A percentile compares a stretch with the other conserved stretches of the same genome.
Conservation (phyloP, 2,888 invertebrate species). For the Cistogaster globosa region DNA sequence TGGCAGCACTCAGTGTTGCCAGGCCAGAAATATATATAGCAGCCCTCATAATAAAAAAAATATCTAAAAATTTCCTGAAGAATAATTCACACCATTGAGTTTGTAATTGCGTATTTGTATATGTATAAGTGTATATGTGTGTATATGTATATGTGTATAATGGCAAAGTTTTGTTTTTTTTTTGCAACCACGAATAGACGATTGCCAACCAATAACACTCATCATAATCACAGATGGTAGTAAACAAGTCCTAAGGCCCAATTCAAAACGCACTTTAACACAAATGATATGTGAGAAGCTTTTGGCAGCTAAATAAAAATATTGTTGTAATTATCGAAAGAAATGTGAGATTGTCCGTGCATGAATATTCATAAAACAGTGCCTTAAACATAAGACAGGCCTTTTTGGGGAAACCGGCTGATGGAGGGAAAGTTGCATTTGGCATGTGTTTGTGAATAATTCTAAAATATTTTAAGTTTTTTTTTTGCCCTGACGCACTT, state of each 20-base stretch:
- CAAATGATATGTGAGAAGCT: slow-evolving; percentile 64
- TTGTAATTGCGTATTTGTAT: neutral
- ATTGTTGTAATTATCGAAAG: slow-evolving; percentile 63
- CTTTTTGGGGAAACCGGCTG: neutral
- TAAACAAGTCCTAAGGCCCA: slow-evolving; percentile 58
- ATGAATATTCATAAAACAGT: slow-evolving; percentile 16
- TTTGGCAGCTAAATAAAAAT: slow-evolving; percentile 67
- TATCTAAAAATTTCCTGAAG: slow-evolving; percentile 43
- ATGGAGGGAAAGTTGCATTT: slow-evolving; percentile 46
- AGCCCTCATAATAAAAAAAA: too few relatives aligned
- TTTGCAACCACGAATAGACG: slow-evolving; percentile 45
- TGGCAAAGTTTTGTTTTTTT: slow-evolving; percentile 34
- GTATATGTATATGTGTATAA: neutral
- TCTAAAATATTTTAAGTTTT: neutral
- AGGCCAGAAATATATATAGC: too few relatives aligned
- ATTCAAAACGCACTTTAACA: slow-evolving; percentile 57
- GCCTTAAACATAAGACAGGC: neutral
- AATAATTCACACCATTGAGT: slow-evolving; percentile 61
- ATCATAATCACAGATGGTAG: slow-evolving; percentile 55
- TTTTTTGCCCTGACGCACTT: neutral
- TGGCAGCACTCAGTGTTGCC: too few relatives aligned
- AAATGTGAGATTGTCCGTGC: slow-evolving; percentile 30
- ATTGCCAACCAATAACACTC: slow-evolving; percentile 35
- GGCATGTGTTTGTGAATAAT: slow-evolving; percentile 43
- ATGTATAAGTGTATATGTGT: neutral